Evolutionary conservation across 2,888 invertebrate species (phyloP), one percentile per base, ranked within the genome.

Genomic region (Rhamphomyia laevipes): DNA sequence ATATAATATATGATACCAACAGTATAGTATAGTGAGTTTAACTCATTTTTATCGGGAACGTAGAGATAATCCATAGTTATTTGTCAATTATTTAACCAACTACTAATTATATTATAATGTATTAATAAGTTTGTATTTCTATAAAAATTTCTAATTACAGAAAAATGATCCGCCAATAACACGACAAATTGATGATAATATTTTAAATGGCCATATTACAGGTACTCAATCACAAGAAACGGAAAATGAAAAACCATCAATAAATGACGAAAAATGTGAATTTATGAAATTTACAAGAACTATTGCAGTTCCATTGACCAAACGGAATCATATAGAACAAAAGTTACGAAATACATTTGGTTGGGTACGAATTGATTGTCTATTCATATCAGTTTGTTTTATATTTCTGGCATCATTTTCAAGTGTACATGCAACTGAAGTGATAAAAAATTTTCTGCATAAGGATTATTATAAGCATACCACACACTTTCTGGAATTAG

Each of bases 351-450:
- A 91, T 66, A 93, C 92, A 0, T 93, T 93, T 61, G 92, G 92
- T 10, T 92, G 92, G 92, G 86, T 90, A 4, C 78, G 92, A 54
- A 85, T 91, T 46, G 90, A 92, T 61, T 84, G 92, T n/a, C 75
- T 91, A 9, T 84, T 86, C 40, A 82, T 87, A 73, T 71, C 91
- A 41, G 81, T 86, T 4, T 85, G 86, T 46, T 86, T 85, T 66
- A 84, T 88, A 38, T 84, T 91, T 57, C 76, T 91, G 53, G 82
- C 84, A 0, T 89, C 92, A 0, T 77, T 92, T 52, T 84, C 86
- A 42, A 85, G 91, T 63, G 87, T 89, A 0, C 71, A 89, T 43
- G 68, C 86, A 6, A 82, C 90, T 6, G 90, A 91, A 69, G 85
- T 88, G 0, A 63, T 89, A 40, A 90, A 90, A 64, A 84, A 86